phyloP scores from a whole-genome alignment of 2,113 vertebrate species.

The Ceyx melanurus region DNA sequence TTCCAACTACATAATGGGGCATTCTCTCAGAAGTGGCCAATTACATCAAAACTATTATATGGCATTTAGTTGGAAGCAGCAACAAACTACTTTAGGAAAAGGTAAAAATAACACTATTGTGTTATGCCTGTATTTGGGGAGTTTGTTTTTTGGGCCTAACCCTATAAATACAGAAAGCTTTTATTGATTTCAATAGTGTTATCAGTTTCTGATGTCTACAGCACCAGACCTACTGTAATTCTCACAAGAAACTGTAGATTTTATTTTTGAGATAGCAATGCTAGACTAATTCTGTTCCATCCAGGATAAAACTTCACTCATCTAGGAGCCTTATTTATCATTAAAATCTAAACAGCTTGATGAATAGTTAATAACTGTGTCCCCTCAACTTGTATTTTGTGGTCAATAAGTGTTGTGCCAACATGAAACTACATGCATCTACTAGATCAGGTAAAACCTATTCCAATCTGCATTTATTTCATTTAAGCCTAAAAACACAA shows the following conservation, averaged over 20 bases:
- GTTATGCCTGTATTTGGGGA: neutral
- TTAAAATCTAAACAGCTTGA: neutral
- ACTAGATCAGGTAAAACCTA: neutral
- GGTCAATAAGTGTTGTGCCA: neutral
- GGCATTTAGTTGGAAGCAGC: neutral
- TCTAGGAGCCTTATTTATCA: neutral
- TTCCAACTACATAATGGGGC: neutral
- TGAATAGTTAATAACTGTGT: neutral
- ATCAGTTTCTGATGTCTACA: neutral
- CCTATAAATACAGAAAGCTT: neutral
- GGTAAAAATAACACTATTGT: neutral
- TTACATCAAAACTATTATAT: neutral
- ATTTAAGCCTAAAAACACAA: neutral
- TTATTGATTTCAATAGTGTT: neutral
- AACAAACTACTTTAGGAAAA: conserved; percentile 3
- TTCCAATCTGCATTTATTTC: neutral
- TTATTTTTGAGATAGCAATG: neutral
- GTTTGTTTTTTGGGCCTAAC: neutral
- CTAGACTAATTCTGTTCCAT: neutral
- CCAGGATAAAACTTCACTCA: neutral
- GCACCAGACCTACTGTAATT: neutral
- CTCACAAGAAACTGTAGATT: neutral
- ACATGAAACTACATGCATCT: neutral
- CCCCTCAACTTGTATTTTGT: neutral
- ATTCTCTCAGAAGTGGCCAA: neutral